These are phyloP conservation scores for Thaumetopoea pityocampa DNA, from an alignment of 1,140 invertebrate species.

Conservation along the genomic window DNA sequence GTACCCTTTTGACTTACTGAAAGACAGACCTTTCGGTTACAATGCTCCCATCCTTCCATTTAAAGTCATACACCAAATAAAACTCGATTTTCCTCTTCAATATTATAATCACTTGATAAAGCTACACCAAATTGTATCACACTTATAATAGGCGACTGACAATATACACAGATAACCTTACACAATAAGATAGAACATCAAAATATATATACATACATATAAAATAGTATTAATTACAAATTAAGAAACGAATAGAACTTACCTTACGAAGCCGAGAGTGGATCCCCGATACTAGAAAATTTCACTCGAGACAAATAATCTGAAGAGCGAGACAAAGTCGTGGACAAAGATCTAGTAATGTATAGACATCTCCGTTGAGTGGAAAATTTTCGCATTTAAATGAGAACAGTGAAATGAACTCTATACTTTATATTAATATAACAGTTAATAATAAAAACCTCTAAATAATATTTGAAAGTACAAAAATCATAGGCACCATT, in stretches of 20 bases:
- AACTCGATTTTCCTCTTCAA: too few species aligned
- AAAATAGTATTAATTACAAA: slow-evolving; percentile 18
- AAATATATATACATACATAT: slow-evolving; percentile 16
- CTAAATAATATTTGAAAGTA: too few species aligned
- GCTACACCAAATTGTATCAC: too few species aligned
- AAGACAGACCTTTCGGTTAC: too few species aligned
- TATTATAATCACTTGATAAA: too few species aligned
- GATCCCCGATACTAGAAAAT: slow-evolving; percentile 35
- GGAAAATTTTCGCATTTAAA: slow-evolving; percentile 26
- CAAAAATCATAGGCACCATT: too few species aligned
- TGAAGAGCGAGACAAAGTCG: slow-evolving; percentile 44
- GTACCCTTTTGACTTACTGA: too few species aligned
- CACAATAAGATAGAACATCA: slow-evolving; percentile 9
- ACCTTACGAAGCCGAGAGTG: slow-evolving; percentile 36
- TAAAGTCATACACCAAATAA: too few species aligned
- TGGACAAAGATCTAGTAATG: slow-evolving; percentile 46
- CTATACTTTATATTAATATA: too few species aligned
- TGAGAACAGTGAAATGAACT: slow-evolving; percentile 32
- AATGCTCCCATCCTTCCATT: too few species aligned
- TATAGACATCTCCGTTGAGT: slow-evolving; percentile 43
- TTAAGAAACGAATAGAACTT: slow-evolving; percentile 41
- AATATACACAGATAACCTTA: slow-evolving; percentile 1
- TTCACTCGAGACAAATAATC: slow-evolving; percentile 47
- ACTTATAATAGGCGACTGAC: too few species aligned
- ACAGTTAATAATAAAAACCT: too few species aligned